Base-by-base conservation (phyloP, 2,113 vertebrate species). In the Myodes glareolus region DNA sequence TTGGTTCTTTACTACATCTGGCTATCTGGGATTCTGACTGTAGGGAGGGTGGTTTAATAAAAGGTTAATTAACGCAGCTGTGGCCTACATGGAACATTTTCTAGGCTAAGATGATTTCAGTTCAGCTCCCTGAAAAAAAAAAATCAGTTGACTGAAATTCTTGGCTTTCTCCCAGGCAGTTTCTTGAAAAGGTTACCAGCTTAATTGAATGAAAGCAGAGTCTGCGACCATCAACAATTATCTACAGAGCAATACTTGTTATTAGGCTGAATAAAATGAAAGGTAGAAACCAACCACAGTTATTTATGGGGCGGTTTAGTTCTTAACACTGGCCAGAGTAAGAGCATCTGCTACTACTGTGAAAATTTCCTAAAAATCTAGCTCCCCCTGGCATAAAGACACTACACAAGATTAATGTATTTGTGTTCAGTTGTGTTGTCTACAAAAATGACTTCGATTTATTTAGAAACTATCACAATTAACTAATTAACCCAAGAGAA, bases 181-280 rank as follows among this genome's bases (percentile, higher is more conserved):
- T 95, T 97, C 96, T 96, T 97, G 75, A 97, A 97, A 98, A 97
- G 95, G 96, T 97, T 97, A 98, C 93, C 58, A 96, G 90, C 81
- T 97, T 98, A 97, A 97, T 63, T 97, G 95, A 97, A 97, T 94
- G 95, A 97, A 98, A 97, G 95, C 90, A 82, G 96, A 96, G 84
- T 90, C 80, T 97, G 92, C 88, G 96, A 95, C 90, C 80, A 25
- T 94, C 93, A 96, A 97, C 97, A 96, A 97, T 96, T 98, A 98
- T 94, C 94, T 95, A 89, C 42, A 96, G 85, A 90, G 88, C 80
- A 94, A 94, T 91, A 92, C 58, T 96, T 94, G 92, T 95, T 97
- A 98, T 97, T 98, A 97, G 78, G 68, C 72, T 82, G 90, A 96
- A 94, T 78, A 97, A 91, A 97, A 90, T 96, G 52, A 96, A 97